A percentile compares a stretch with the other conserved stretches of the same genome.
phyloP scores from a whole-genome alignment of 2,797 vertebrate species.

The Paramormyrops hopkinsi region DNA sequence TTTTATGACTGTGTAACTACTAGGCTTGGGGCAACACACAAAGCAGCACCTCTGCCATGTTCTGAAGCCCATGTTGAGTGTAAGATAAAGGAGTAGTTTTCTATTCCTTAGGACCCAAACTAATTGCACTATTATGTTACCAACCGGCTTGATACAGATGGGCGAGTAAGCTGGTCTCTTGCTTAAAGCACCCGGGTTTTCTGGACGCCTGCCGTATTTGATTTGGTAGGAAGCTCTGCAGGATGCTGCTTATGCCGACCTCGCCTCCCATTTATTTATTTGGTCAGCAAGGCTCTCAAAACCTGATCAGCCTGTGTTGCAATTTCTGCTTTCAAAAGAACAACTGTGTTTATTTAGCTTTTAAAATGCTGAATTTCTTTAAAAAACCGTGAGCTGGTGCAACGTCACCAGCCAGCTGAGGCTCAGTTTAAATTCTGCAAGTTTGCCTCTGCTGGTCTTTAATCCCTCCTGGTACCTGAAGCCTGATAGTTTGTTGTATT shows the following conservation, averaged over 20 bases:
- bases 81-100: background rate
- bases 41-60: background rate
- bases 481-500: background rate
- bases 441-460: background rate
- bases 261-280: background rate
- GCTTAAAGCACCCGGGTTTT: background rate
- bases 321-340: background rate
- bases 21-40: background rate
- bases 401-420: background rate
- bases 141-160: background rate
- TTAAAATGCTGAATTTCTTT: background rate
- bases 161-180: background rate
- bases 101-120: background rate
- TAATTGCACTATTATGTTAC: slow-evolving; percentile 1
- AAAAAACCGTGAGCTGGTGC: background rate
- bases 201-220: background rate
- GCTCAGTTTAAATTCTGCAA: background rate
- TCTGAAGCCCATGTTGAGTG: background rate
- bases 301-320: background rate
- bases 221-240: background rate
- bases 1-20: background rate
- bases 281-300: background rate
- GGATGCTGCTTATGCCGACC: background rate
- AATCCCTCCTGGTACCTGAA: background rate
- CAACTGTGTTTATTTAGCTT: background rate